Evolutionary conservation across 2,113 vertebrate genomes (phyloP), one percentile per base, ranked within the genome.

Genomic region (Ovibos moschatus): DNA sequence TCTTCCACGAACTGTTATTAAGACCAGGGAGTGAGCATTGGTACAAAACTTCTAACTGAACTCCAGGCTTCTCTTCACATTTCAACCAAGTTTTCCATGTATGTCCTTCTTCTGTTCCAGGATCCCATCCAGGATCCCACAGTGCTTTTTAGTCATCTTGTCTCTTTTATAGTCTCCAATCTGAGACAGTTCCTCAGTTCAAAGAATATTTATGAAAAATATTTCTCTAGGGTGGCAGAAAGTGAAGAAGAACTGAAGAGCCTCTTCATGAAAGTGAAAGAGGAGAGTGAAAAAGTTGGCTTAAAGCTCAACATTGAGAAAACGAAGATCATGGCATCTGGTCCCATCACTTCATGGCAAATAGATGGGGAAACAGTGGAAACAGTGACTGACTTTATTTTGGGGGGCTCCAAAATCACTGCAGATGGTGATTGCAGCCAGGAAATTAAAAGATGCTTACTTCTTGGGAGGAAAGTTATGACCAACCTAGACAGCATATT

Each of bases 81-180:
- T 94, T 93, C 64, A 62, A 47, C 43, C 47, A 3, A 87, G 96
- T 97, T 98, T 98, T 78, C 90, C 87, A 91, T 53, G 87, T 84
- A 13, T 5, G 7, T 47, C 19, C 71, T 71, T 96, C 93, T 83
- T 94, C 40, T 87, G 28, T 92, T 97, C 43, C 40, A 96, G 55
- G 57, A 87, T 87, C 28, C 19, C 15, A 81, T 93, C 64, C 93
- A 95, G 90, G 64, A 96, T 88, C 60, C 50, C 21, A 92, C 33
- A 86, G 95, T 86, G 47, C 43, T 95, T 97, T 97, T 82, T 36
- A 97, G 53, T 90, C 74, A 91, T 94, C 40, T 27, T 92, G 74
- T 94, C 71, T 95, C 55, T 12, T 96, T 60, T 87, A 25, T 79
- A 28, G 50, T 79, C 67, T 95, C 74, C 53, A 93, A 71, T 98